Evolutionary conservation across 2,888 invertebrate species (phyloP).

Genomic region (Leptinotarsa peninsularis): DNA sequence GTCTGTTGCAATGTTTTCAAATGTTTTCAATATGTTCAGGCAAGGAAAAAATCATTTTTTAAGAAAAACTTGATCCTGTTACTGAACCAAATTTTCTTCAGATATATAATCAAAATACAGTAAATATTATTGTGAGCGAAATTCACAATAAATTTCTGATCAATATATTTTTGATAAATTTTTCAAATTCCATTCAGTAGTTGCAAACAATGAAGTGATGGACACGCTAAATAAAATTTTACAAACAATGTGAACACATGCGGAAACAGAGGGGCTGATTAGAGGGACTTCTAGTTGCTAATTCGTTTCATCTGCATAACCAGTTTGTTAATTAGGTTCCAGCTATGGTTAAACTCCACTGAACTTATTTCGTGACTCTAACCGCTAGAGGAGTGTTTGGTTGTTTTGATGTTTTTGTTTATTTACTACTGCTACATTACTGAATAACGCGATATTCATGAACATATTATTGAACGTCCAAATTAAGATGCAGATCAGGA

Average conservation of each 20-base stretch:
- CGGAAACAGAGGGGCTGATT: not conserved
- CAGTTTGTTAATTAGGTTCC: not conserved
- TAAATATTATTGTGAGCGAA: no score
- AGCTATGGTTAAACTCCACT: not conserved
- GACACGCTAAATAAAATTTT: not conserved
- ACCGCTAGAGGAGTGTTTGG: not conserved
- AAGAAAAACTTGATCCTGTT: no score
- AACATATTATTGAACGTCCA: no score
- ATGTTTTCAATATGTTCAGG: no score
- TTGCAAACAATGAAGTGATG: not conserved
- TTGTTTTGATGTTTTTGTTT: slow-evolving; percentile 2
- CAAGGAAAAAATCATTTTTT: no score
- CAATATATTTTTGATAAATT: not conserved
- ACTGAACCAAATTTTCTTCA: no score
- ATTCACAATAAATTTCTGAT: not conserved
- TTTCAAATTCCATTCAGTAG: not conserved
- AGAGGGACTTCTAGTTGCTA: not conserved
- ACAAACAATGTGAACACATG: not conserved
- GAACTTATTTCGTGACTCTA: slow-evolving; percentile 7
- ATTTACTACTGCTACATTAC: not conserved
- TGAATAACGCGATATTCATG: no score
- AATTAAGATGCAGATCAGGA: no score
- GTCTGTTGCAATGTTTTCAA: no score
- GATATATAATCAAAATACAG: no score
- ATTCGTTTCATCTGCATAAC: not conserved